Percentiles rank a stretch among this genome's conserved stretches.
Evolutionary conservation across 2,888 invertebrate species (phyloP).

Genomic region (Aethes cnicana): DNA sequence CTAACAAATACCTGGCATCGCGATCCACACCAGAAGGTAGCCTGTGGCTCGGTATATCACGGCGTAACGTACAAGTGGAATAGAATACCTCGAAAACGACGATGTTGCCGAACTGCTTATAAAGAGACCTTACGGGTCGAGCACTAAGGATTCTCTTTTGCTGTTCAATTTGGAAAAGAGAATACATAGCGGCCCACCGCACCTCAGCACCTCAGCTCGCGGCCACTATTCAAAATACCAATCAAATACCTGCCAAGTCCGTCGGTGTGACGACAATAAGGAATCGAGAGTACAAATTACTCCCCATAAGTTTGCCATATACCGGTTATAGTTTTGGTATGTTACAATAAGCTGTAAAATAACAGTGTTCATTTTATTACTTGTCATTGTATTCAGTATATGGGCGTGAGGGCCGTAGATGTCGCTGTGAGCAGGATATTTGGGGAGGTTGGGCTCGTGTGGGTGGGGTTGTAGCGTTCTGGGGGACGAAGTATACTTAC

Average conservation of each 20-base stretch:
- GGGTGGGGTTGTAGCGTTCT: conserved; percentile 7
- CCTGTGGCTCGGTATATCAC: conserved; percentile 47
- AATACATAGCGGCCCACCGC: conserved; percentile 46
- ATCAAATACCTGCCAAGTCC: conserved; percentile 81
- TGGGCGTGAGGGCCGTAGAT: conserved; percentile 40
- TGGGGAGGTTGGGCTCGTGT: conserved; percentile 20
- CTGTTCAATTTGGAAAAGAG: conserved; percentile 33
- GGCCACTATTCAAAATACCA: conserved; percentile 76
- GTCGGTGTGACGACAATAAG: conserved; percentile 80
- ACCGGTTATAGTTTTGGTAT: conserved; percentile 78
- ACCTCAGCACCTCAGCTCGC: conserved; percentile 40
- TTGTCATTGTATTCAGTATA: conserved; percentile 55
- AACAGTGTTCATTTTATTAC: conserved; percentile 79
- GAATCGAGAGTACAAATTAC: conserved; percentile 73
- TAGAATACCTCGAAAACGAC: conserved; percentile 75
- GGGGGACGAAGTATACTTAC: conserved; percentile 60
- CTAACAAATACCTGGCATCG: conserved; percentile 77
- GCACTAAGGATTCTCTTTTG: conserved; percentile 40
- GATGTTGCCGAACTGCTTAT: conserved; percentile 56
- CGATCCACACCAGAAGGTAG: conserved; percentile 53
- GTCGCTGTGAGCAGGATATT: conserved; percentile 25
- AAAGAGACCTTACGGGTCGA: conserved; percentile 49
- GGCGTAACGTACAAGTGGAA: conserved; percentile 61
- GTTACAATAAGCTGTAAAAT: conserved; percentile 78
- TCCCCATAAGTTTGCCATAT: conserved; percentile 75